A percentile compares a stretch with the other conserved stretches of the same genome.
Evolutionary conservation across 2,888 invertebrate genomes (phyloP).

Genomic region (Tanypteryx hageni): DNA sequence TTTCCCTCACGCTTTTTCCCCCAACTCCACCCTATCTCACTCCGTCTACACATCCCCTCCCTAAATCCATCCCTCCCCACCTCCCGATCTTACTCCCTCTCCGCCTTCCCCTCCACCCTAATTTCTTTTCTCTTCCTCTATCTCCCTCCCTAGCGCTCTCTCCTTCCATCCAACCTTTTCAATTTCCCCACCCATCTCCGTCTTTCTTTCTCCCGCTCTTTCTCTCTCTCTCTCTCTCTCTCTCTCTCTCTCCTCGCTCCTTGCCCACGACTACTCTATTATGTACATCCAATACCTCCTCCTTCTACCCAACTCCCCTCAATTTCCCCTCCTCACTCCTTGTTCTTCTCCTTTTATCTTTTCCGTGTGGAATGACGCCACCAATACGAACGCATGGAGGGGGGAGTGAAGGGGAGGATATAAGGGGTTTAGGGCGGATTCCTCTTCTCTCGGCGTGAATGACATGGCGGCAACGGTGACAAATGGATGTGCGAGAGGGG

Average conservation of each 20-base stretch:
- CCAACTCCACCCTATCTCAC: constrained; percentile 71
- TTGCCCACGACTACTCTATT: neutral
- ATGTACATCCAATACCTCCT: neutral
- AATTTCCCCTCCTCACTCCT: neutral
- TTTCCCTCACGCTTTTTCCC: too few species aligned
- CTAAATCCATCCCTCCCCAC: too few species aligned
- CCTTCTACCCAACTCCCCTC: neutral
- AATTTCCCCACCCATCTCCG: constrained; percentile 67
- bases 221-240: constrained; percentile 59
- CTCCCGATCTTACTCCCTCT: constrained; percentile 67
- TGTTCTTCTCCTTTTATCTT: constrained; percentile 44
- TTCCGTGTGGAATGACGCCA: constrained; percentile 21
- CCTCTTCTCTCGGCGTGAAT: constrained; percentile 21
- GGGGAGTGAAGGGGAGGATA: neutral
- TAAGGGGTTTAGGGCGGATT: neutral
- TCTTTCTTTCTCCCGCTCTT: constrained; percentile 47
- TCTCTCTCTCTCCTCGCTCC: constrained; percentile 59
- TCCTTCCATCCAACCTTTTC: constrained; percentile 40
- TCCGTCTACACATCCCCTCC: constrained; percentile 69
- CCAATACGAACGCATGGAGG: neutral
- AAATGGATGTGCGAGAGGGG: constrained; percentile 36
- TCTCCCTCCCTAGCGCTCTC: too few species aligned
- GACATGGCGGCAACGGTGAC: constrained; percentile 40
- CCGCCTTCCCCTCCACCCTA: constrained; percentile 69
- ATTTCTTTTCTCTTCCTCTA: too few species aligned